Evolutionary conservation across 2,113 vertebrate species (phyloP), one percentile per base, ranked within the genome.

Genomic region (Trogon surrucura): DNA sequence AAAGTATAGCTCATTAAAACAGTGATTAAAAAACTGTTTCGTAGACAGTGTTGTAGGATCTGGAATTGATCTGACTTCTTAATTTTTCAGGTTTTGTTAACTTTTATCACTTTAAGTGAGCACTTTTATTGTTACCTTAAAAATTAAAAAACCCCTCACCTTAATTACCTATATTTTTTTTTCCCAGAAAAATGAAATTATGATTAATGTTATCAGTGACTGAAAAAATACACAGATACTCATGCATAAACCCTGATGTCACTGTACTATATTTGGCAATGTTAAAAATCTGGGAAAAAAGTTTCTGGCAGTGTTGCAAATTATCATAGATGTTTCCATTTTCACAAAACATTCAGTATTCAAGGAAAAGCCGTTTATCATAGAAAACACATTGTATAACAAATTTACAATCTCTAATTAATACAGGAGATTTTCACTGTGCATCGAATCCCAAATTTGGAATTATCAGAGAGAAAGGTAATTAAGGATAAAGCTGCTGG

Each of bases 401-500:
- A 64, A 74, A 93, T 91, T 86, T 93, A 30, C 84, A 65, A 87
- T 91, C 87, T 95, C 61, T 91, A 94, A 93, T 96, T 95, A 96
- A 92, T 75, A 41, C 66, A 26, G 89, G 87, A 95, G 95, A 85
- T 94, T 95, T 96, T 96, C 77, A 1, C 57, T 64, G 78, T 45
- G 84, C 10, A 0, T 16, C 54, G 96, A 96, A 96, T 97, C 91
- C 58, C 65, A 80, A 94, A 91, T 89, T 91, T 57, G 87, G 91
- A 95, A 93, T 96, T 97, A 97, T 92, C 95, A 57, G 91, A 26
- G 11, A 83, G 85, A 51, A 58, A 96, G 96, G 94, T 97, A 96
- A 97, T 97, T 96, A 97, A 94, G 95, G 94, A 70, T 97, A 80
- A 86, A 95, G 85, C 96, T 96, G 85, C 85, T 94, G 94, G 96